These are phyloP conservation scores for Cassiopea xamachana DNA, from an alignment of 30 jellyfish, hydroid and myxozoan genomes.

Conservation along the genomic window DNA sequence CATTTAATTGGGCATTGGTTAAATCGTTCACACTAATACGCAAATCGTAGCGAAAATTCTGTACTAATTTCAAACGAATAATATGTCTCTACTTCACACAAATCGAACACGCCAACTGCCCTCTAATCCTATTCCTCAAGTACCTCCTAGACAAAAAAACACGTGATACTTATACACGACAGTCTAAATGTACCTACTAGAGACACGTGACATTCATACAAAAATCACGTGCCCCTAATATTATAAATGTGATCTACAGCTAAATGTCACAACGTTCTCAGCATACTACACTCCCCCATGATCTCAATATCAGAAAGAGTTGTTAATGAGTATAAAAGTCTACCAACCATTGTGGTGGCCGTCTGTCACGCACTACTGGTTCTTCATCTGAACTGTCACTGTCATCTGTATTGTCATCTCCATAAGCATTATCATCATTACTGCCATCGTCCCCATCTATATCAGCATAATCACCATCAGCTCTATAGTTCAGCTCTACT, in stretches of 20 bases:
- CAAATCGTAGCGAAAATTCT: neutral
- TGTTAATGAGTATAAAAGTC: neutral
- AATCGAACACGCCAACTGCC: slow-evolving; percentile 22
- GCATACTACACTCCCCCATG: neutral
- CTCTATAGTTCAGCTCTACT: slow-evolving; percentile 19
- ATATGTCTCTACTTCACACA: neutral
- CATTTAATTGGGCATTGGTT: neutral
- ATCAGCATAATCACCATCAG: slow-evolving; percentile 8
- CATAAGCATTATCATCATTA: slow-evolving; percentile 8
- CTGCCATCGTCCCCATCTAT: neutral
- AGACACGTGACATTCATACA: slow-evolving; percentile 11
- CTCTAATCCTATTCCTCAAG: slow-evolving; percentile 12
- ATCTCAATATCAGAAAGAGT: slow-evolving; percentile 7
- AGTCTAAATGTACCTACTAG: slow-evolving; percentile 11
- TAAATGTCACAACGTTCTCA: neutral
- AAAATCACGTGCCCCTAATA: slow-evolving; percentile 11
- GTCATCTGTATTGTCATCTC: slow-evolving; percentile 4
- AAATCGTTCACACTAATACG: neutral
- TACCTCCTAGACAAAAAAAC: neutral
- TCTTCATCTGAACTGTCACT: slow-evolving; percentile 20
- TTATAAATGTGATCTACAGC: neutral
- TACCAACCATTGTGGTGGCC: neutral
- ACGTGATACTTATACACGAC: neutral
- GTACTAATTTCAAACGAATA: neutral
- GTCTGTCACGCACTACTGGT: neutral